These are phyloP conservation scores for Drosophila parabipectinata DNA, from an alignment of 1,140 invertebrate genomes.

Conservation along the genomic window DNA sequence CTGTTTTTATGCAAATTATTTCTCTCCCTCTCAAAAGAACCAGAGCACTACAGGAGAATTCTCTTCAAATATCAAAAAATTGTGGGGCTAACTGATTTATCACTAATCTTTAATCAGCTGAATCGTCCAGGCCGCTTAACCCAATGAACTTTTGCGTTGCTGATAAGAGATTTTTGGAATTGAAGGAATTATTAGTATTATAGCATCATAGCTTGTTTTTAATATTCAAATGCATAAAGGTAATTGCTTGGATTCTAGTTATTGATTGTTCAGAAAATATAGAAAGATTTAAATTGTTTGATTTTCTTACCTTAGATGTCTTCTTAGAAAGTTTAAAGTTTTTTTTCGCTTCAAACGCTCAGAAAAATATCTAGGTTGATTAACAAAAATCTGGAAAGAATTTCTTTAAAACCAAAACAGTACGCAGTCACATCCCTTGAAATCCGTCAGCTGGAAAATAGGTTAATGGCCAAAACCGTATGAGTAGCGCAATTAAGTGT, in stretches of 20 bases:
- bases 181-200: background rate
- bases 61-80: slow-evolving; percentile 18
- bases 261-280: too few relatives aligned
- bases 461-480: slow-evolving; percentile 54
- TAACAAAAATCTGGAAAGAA: background rate
- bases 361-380: background rate
- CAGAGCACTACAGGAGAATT: background rate
- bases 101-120: slow-evolving; percentile 27
- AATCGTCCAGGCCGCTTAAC: slow-evolving; percentile 11
- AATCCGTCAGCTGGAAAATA: slow-evolving; percentile 5
- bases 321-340: too few relatives aligned
- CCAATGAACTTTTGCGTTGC: slow-evolving; percentile 22
- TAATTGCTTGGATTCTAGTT: background rate
- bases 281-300: too few relatives aligned
- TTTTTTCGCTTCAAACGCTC: too few relatives aligned
- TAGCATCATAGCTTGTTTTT: background rate
- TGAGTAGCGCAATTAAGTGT: slow-evolving; percentile 46
- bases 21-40: slow-evolving; percentile 9
- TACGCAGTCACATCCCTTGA: background rate
- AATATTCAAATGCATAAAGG: too few relatives aligned
- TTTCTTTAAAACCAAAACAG: background rate
- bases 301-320: too few relatives aligned
- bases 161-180: background rate
- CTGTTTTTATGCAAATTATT: slow-evolving; percentile 1
- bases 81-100: slow-evolving; percentile 1